These are phyloP conservation scores for Corapipo altera DNA, from an alignment of 2,113 vertebrate genomes.

Conservation along the genomic window DNA sequence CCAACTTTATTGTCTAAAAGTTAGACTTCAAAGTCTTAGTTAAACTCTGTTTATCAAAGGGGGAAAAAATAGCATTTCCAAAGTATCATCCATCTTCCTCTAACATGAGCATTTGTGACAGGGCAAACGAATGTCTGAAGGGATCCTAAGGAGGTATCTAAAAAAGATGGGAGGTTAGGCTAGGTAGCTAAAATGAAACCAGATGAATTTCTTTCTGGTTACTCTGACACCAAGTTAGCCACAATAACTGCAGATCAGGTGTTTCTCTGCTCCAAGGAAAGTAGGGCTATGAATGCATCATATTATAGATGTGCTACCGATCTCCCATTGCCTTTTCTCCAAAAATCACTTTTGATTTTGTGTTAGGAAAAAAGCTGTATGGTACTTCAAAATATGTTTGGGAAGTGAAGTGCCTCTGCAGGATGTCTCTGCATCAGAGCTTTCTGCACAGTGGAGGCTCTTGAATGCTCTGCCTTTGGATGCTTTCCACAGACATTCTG, in stretches of 20 bases:
- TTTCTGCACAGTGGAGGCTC: neutral
- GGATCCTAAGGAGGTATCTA: neutral
- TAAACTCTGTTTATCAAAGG: neutral
- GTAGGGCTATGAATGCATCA: neutral
- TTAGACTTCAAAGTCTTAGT: constrained; percentile 10
- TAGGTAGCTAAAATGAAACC: neutral
- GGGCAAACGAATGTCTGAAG: neutral
- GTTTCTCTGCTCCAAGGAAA: neutral
- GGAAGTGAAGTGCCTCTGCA: constrained; percentile 15
- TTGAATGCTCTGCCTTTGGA: neutral
- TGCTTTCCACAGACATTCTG: neutral
- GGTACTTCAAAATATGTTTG: constrained; percentile 4
- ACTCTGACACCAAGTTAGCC: neutral
- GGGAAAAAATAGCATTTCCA: neutral
- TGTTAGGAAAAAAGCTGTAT: neutral
- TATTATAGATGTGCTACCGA: neutral
- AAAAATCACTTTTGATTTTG: too few relatives aligned
- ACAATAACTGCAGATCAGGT: neutral
- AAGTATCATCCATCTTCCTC: neutral
- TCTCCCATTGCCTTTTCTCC: neutral
- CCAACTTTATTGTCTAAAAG: neutral
- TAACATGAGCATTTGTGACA: neutral
- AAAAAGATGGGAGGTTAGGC: neutral
- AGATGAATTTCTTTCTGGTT: neutral
- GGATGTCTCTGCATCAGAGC: neutral